These are phyloP conservation scores for Oncopeltus fasciatus DNA, from an alignment of 1,140 invertebrate species.

Conservation along the genomic window DNA sequence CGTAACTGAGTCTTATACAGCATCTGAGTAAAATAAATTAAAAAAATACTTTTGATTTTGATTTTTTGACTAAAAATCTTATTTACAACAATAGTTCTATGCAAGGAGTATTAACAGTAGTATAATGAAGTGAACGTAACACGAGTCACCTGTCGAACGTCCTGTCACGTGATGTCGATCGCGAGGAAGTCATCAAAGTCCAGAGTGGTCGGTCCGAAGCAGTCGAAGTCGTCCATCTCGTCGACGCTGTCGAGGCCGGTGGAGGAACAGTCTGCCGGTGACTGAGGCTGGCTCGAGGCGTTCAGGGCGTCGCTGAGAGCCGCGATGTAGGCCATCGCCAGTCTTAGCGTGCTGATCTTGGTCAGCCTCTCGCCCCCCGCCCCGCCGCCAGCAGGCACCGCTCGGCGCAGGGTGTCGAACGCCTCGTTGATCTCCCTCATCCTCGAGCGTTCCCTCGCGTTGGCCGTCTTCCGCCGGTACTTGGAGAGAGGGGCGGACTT, in stretches of 20 bases:
- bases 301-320: constrained; percentile 36
- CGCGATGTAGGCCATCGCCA: constrained; percentile 77
- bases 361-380: constrained; percentile 53
- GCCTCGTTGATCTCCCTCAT: constrained; percentile 82
- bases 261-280: not conserved
- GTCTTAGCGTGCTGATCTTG: constrained; percentile 72
- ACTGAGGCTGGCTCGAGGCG: constrained; percentile 19
- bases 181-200: constrained; percentile 4
- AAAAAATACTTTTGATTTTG: not conserved
- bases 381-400: constrained; percentile 41
- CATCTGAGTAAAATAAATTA: no score
- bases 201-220: not conserved
- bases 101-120: not conserved
- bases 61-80: not conserved
- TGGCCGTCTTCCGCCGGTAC: constrained; percentile 76
- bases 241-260: not conserved
- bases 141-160: not conserved
- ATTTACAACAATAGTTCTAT: not conserved
- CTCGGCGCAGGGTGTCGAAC: constrained; percentile 61
- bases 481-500: constrained; percentile 73
- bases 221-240: not conserved
- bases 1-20: no score
- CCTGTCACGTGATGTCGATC: not conserved
- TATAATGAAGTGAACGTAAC: not conserved
- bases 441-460: constrained; percentile 66